Evolutionary conservation across 2,888 invertebrate species (phyloP).

Genomic region (Drosophila mimica): DNA sequence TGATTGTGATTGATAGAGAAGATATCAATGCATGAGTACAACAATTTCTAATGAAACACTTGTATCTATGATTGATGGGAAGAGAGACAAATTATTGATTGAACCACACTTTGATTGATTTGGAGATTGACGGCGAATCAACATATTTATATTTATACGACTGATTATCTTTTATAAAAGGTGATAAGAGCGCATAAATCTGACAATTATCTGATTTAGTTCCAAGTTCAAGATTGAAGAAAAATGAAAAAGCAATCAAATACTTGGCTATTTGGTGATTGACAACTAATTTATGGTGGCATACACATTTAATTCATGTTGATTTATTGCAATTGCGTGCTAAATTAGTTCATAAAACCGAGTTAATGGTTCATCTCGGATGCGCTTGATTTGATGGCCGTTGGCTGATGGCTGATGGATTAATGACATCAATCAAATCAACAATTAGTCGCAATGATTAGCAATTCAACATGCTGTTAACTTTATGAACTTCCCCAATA

Average conservation of each 20-base stretch:
- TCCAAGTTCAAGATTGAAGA: neutral
- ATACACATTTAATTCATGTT: neutral
- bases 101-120: neutral
- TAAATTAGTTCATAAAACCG: neutral
- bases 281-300: neutral
- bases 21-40: neutral
- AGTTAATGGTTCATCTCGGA: neutral
- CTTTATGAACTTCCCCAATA: slow-evolving; percentile 41
- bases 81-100: neutral
- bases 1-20: neutral
- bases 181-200: neutral
- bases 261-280: neutral
- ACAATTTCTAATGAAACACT: neutral
- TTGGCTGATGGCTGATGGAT: slow-evolving; percentile 13
- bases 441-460: slow-evolving; percentile 22
- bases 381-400: slow-evolving; percentile 2
- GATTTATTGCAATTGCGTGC: neutral
- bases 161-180: neutral
- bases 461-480: slow-evolving; percentile 38
- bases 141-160: neutral
- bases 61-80: neutral
- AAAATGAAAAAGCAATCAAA: neutral
- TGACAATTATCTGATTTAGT: no score
- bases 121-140: no score
- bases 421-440: slow-evolving; percentile 29